Conservation (phyloP, 2,113 vertebrate genomes). For the Xenopus borealis region DNA sequence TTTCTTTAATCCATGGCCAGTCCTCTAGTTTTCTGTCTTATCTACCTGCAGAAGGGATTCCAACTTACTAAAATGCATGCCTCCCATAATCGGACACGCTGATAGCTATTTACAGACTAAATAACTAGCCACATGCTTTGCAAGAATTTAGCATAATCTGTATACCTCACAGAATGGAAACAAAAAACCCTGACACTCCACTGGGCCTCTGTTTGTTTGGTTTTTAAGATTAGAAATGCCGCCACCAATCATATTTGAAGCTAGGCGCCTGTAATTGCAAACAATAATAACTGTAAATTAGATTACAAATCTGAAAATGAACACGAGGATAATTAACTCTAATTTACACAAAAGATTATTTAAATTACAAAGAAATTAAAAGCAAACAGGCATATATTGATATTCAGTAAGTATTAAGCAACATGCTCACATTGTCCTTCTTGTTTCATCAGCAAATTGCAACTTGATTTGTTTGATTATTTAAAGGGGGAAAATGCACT, state of each 20-base stretch:
- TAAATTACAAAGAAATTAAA: conserved; percentile 15
- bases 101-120: not conserved
- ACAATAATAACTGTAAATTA: conserved; percentile 15
- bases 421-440: no score
- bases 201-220: no score
- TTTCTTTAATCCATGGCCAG: conserved; percentile 32
- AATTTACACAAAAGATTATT: conserved; percentile 13
- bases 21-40: conserved; percentile 26
- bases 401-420: not conserved
- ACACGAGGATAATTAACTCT: not conserved
- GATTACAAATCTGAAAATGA: conserved; percentile 24
- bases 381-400: not conserved
- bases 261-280: conserved; percentile 5
- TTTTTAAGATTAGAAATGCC: no score
- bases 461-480: no score
- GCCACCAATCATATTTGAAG: no score
- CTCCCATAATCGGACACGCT: not conserved
- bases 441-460: no score
- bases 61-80: conserved; percentile 26
- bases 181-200: no score
- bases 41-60: conserved; percentile 25
- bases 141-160: no score
- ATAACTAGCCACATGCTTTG: not conserved
- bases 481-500: no score
- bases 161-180: no score